Evolutionary conservation across 2,113 vertebrate species (phyloP).

Genomic region (Eupsittula cactorum): DNA sequence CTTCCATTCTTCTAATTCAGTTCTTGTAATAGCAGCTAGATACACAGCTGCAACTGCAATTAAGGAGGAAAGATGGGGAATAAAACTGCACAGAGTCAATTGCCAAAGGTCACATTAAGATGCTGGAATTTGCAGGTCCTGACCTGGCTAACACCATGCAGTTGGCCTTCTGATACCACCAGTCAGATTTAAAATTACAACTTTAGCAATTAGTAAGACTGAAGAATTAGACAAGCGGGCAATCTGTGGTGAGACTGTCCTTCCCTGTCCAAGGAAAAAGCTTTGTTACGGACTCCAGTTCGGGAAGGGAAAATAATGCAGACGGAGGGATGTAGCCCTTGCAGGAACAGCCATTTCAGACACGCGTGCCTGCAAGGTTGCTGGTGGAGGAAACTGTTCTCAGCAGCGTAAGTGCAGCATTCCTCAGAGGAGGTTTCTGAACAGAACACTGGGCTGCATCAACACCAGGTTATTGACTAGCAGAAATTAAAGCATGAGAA

Average conservation of each 20-base stretch:
- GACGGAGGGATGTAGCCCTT: neutral
- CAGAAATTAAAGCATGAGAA: constrained; percentile 52
- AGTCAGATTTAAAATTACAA: constrained; percentile 20
- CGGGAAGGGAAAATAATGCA: neutral
- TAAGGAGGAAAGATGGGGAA: constrained; percentile 12
- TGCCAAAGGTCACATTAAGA: constrained; percentile 50
- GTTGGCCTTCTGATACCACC: constrained; percentile 3
- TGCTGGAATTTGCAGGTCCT: neutral
- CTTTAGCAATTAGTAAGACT: constrained; percentile 2
- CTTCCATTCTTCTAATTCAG: constrained; percentile 25
- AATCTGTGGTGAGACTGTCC: neutral
- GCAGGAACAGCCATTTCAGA: neutral
- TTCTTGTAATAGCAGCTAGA: neutral
- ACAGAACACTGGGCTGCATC: neutral
- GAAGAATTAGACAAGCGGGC: neutral
- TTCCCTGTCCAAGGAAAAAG: neutral
- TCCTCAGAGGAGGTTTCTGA: neutral
- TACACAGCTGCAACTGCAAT: constrained; percentile 6
- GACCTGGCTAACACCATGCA: neutral
- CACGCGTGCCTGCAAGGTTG: neutral
- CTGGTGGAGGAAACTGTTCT: neutral
- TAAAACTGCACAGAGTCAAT: neutral
- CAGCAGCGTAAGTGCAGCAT: neutral
- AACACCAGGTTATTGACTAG: neutral
- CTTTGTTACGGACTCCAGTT: neutral